A percentile compares a stretch with the other conserved stretches of the same genome.
Conservation (phyloP, 2,113 vertebrate species). For the Parus major region DNA sequence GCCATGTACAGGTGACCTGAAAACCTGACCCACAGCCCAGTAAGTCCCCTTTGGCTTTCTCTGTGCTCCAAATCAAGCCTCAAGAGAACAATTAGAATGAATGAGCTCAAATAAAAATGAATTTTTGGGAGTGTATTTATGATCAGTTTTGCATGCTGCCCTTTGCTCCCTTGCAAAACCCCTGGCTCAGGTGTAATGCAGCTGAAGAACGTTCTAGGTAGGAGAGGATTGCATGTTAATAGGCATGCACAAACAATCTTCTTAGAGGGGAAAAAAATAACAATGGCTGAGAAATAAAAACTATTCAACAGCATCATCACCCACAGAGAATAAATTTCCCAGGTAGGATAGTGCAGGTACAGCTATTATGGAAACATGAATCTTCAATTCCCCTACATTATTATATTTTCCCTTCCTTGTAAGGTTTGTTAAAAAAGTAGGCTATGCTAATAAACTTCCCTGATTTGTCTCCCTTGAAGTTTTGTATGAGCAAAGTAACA, state of each 20-base stretch:
- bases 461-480: not conserved
- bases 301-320: not conserved
- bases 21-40: constrained; percentile 9
- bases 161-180: not conserved
- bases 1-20: not conserved
- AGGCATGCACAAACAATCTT: not conserved
- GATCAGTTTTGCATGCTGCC: not conserved
- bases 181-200: not conserved
- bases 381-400: not conserved
- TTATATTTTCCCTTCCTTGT: not conserved
- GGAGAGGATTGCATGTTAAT: not conserved
- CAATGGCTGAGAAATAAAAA: not conserved
- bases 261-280: not conserved
- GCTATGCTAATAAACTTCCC: not conserved
- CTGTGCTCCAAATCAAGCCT: not conserved
- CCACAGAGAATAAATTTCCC: not conserved
- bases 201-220: not conserved
- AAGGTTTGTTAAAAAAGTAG: not conserved
- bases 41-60: not conserved
- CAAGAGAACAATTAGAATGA: constrained; percentile 2
- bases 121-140: not conserved
- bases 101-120: not conserved
- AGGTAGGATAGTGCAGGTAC: not conserved
- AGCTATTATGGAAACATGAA: not conserved
- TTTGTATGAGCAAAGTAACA: not conserved